Base-by-base conservation (phyloP, 2,888 invertebrate genomes). In the Cyclophora punctaria region DNA sequence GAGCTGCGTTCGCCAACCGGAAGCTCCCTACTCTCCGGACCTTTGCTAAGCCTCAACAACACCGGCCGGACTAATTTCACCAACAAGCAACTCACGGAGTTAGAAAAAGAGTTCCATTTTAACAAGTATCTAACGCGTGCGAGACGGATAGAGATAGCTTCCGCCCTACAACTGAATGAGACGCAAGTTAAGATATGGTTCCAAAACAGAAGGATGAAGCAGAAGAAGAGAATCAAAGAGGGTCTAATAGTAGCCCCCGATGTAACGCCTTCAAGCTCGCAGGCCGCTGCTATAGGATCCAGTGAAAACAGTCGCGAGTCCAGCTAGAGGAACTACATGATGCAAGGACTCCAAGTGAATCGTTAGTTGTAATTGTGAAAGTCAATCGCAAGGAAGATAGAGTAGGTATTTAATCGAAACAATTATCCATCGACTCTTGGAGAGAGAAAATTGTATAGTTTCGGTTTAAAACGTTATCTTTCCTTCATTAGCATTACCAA, bases 61-160 rank as follows among this genome's bases (percentile, higher is more conserved):
- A 96, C 96, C 7, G 98, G 98, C 41, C 91, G 99, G 49, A 99
- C 99, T 42, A 99, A 99, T 89, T 99, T 99, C 90, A 98, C 98
- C 63, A 99, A 99, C 86, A 99, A 99, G 84, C 99, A 99, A 81
- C 92, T 99, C 59, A 99, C 99, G 2, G 99, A 99, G 83, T 91
- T 99, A 62, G 99, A 99, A 81, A 99, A 99, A 78, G 99, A 99
- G 83, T 99, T 99, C 89, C 99, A 99, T 83, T 99, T 98, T 88
- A 98, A 98, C 90, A 98, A 98, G 87, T 99, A 99, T 90, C 92
- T 99, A 71, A 99, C 99, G 42, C 90, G 99, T 64, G 98, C 98
- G 42, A 90, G 99, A 62, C 91, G 99, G 67, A 98, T 99, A 78
- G 99, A 99, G 86, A 99, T 99, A 63, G 99, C 99, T 0, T 96